Conservation (phyloP, 2,113 vertebrate genomes). For the Malaclemys terrapin region DNA sequence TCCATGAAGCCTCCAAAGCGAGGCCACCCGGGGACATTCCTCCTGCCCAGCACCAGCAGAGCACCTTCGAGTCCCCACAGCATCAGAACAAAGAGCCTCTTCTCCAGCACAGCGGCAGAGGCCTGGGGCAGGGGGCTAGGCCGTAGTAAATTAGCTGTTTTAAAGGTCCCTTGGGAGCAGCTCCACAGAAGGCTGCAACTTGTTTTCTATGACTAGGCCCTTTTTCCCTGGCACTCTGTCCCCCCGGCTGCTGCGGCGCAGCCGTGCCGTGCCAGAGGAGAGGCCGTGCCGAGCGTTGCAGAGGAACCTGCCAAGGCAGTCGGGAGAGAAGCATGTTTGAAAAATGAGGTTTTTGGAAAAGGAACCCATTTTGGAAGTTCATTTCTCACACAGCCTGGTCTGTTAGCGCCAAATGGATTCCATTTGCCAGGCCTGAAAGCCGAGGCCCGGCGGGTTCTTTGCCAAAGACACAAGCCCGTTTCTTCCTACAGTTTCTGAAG, state of each 20-base stretch:
- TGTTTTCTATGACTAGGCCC: accelerated
- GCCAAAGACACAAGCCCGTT: neutral
- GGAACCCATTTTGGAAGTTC: neutral
- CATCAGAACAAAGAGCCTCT: conserved; percentile 23
- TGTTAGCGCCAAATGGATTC: neutral
- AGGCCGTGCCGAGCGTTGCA: neutral
- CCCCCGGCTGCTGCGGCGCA: neutral
- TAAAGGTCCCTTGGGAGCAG: conserved; percentile 11
- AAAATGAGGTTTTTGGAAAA: neutral
- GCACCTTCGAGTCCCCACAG: neutral
- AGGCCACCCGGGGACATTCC: accelerated
- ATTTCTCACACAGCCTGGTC: accelerated
- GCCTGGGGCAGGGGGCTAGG: conserved; percentile 1
- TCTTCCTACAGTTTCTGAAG: neutral
- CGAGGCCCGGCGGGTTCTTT: neutral
- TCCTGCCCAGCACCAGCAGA: accelerated
- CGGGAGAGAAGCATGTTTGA: neutral
- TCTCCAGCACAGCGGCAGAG: neutral
- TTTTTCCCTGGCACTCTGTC: neutral
- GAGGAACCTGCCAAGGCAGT: neutral
- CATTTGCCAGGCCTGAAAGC: neutral
- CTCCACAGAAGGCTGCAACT: neutral
- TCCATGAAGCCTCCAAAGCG: accelerated
- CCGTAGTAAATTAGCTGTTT: neutral
- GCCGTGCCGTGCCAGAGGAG: neutral